These are phyloP conservation scores for Mesopsocus fuscifrons DNA, from an alignment of 2,888 invertebrate genomes.

Conservation along the genomic window DNA sequence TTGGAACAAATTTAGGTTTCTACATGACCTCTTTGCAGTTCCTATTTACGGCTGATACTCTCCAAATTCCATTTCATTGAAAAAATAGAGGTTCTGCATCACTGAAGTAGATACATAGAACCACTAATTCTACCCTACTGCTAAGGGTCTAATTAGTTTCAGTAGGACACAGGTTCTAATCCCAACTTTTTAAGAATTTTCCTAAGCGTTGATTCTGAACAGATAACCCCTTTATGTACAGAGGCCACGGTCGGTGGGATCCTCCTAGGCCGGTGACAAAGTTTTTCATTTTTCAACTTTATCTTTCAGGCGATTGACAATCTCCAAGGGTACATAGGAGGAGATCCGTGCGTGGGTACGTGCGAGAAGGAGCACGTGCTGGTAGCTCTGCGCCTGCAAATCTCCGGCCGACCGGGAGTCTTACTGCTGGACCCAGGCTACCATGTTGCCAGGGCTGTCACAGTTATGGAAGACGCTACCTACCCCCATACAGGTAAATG, in stretches of 20 bases:
- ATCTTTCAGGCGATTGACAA: slow-evolving; percentile 26
- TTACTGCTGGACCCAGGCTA: slow-evolving; percentile 81
- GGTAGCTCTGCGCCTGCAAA: slow-evolving; percentile 50
- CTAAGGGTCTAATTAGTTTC: no score
- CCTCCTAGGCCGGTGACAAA: not conserved
- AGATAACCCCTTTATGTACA: not conserved
- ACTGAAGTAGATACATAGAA: no score
- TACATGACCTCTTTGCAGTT: no score
- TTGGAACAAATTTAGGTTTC: no score
- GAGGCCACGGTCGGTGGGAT: not conserved
- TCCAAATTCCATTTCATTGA: no score
- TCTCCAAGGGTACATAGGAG: slow-evolving; percentile 25
- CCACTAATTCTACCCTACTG: no score
- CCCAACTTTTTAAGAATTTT: no score
- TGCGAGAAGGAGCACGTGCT: slow-evolving; percentile 79
- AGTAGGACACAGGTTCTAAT: no score
- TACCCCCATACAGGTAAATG: slow-evolving; percentile 66
- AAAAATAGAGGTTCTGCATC: no score
- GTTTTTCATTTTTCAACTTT: not conserved
- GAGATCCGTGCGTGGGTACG: slow-evolving; percentile 25
- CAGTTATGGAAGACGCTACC: slow-evolving; percentile 65
- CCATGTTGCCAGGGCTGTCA: slow-evolving; percentile 68
- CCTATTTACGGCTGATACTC: no score
- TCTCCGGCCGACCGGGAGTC: slow-evolving; percentile 54
- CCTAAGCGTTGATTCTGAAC: not conserved